These are phyloP conservation scores for Formicarius rufipectus DNA, from an alignment of 2,113 vertebrate genomes.

Conservation along the genomic window DNA sequence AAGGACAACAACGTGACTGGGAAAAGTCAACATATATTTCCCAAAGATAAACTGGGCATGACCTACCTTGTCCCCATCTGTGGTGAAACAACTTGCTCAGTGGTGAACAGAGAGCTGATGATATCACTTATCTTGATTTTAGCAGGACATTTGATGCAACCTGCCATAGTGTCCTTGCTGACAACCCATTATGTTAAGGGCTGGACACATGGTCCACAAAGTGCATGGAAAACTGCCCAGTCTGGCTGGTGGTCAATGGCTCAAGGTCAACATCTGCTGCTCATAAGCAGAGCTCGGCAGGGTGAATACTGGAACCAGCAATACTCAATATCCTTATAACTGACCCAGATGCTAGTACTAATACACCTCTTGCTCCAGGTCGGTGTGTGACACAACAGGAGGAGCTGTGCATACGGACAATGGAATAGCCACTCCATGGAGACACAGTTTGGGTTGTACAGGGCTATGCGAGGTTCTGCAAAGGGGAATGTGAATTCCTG, in stretches of 20 bases:
- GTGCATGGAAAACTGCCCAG: background rate
- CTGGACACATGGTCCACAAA: background rate
- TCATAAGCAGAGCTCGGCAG: background rate
- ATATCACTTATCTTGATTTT: background rate
- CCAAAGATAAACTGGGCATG: background rate
- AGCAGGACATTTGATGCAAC: background rate
- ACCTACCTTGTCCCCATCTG: background rate
- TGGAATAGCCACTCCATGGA: background rate
- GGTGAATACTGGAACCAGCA: background rate
- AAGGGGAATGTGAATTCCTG: background rate
- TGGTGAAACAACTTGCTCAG: background rate
- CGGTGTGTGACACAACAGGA: background rate
- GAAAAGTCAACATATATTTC: background rate
- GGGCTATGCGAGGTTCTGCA: rapidly evolving
- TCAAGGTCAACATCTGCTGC: background rate
- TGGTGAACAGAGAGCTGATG: background rate
- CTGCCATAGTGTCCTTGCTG: background rate
- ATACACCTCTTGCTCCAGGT: background rate
- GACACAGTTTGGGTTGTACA: background rate
- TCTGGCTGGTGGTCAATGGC: background rate
- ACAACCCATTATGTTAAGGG: background rate
- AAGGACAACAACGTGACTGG: background rate
- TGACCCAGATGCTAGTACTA: background rate
- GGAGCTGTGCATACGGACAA: background rate
- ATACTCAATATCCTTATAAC: background rate